Conservation (phyloP, 1,140 invertebrate species). For the Pteromalus puparum region DNA sequence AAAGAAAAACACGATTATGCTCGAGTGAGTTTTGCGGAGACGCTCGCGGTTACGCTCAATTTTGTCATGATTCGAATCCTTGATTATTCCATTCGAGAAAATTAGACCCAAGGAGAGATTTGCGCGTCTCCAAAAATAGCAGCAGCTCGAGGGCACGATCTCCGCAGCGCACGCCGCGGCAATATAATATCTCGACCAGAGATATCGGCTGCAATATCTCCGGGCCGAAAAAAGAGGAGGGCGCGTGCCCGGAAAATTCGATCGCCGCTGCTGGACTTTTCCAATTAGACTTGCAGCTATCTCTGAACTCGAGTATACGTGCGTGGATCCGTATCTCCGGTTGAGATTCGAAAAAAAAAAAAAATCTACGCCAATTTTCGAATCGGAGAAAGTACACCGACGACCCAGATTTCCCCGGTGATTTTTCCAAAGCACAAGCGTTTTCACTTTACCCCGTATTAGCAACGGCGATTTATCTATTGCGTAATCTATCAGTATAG, state of each 20-base stretch:
- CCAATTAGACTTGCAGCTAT: conserved; percentile 22
- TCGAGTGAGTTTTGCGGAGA: neutral
- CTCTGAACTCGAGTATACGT: neutral
- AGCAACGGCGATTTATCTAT: neutral
- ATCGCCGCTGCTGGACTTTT: conserved; percentile 21
- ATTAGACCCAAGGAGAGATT: neutral
- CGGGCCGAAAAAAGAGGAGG: neutral
- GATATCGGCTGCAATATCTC: conserved; percentile 6
- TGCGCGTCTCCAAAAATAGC: too few relatives aligned
- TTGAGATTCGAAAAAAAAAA: neutral
- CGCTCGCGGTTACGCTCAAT: too few relatives aligned
- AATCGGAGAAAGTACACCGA: neutral
- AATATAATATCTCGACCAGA: neutral
- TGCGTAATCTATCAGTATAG: neutral
- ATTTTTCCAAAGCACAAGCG: neutral
- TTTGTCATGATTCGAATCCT: too few relatives aligned
- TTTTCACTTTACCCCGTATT: conserved; percentile 3
- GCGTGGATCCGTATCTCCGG: conserved; percentile 3
- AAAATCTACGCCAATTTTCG: neutral
- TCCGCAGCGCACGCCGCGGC: neutral
- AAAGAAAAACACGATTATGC: conserved; percentile 3
- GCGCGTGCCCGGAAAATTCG: conserved; percentile 29
- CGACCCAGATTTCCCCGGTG: neutral
- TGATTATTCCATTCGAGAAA: neutral
- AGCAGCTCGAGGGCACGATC: neutral